phyloP scores from a whole-genome alignment of 2,113 vertebrate species.

The Percina caprodes region DNA sequence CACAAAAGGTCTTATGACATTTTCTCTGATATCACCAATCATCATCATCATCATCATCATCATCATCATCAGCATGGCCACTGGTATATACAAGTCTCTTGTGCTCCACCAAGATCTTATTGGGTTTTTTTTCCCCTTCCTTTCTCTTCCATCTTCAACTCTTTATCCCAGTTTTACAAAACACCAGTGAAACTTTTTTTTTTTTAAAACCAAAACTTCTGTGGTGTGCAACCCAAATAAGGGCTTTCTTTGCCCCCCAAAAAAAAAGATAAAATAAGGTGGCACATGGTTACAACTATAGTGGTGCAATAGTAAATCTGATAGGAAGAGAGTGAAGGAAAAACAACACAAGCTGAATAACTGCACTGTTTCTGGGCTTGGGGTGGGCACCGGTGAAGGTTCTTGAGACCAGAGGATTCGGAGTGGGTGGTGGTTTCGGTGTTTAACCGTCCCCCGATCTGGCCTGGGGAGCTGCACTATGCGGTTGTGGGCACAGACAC shows the following conservation, averaged over 20 bases:
- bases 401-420: conserved; percentile 34
- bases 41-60: too few species aligned
- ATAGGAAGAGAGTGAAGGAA: conserved; percentile 54
- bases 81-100: conserved; percentile 23
- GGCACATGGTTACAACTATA: conserved; percentile 49
- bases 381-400: conserved; percentile 31
- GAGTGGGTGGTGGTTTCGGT: conserved; percentile 19
- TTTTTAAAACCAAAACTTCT: conserved; percentile 29
- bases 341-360: conserved; percentile 73
- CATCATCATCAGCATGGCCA: conserved; percentile 31
- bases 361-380: conserved; percentile 85
- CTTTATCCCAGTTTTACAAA: conserved; percentile 51
- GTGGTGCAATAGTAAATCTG: conserved; percentile 67
- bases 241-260: conserved; percentile 54
- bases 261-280: conserved; percentile 32
- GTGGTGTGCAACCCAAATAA: conserved; percentile 60
- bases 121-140: not conserved
- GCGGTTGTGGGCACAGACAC: conserved; percentile 90
- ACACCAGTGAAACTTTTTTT: conserved; percentile 50
- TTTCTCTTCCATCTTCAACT: conserved; percentile 20
- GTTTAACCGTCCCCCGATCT: conserved; percentile 69
- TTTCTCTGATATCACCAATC: conserved; percentile 54
- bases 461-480: conserved; percentile 40
- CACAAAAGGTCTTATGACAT: conserved; percentile 17
- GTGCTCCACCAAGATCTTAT: conserved; percentile 5